phyloP scores from a whole-genome alignment of 2,113 vertebrate species.

The Lamprologus speciosus region DNA sequence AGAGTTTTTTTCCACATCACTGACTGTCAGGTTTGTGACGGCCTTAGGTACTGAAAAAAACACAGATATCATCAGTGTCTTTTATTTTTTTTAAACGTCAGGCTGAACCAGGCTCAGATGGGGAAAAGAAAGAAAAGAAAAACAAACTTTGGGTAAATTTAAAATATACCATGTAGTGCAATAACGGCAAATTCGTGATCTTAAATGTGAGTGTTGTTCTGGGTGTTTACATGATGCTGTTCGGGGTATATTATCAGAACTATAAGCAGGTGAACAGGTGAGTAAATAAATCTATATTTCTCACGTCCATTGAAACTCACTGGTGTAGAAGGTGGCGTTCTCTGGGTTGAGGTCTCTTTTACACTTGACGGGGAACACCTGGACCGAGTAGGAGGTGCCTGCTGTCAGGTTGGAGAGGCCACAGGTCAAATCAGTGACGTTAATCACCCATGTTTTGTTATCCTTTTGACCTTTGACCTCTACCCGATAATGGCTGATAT shows the following conservation, averaged over 20 bases:
- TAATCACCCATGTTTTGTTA: rapidly evolving
- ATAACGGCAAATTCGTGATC: neutral
- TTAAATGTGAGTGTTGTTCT: neutral
- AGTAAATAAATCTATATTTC: neutral
- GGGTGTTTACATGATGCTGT: neutral
- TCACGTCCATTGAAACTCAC: conserved; percentile 9
- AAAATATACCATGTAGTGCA: neutral
- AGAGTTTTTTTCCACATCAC: rapidly evolving
- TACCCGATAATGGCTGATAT: conserved; percentile 12
- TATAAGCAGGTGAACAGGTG: neutral
- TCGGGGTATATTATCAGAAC: neutral
- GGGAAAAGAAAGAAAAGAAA: neutral
- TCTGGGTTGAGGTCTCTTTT: conserved; percentile 12
- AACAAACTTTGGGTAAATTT: neutral
- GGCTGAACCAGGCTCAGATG: neutral
- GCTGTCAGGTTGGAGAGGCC: neutral
- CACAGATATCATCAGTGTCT: neutral
- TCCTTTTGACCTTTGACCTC: neutral
- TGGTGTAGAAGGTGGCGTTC: conserved; percentile 27
- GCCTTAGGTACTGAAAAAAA: conserved; percentile 25
- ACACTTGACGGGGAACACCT: conserved; percentile 60
- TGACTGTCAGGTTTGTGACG: neutral
- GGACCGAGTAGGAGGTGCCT: conserved; percentile 6
- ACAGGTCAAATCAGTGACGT: neutral
- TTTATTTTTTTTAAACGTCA: neutral